These are phyloP conservation scores for Yasuhikotakia modesta DNA, from an alignment of 2,797 vertebrate genomes.

Conservation along the genomic window DNA sequence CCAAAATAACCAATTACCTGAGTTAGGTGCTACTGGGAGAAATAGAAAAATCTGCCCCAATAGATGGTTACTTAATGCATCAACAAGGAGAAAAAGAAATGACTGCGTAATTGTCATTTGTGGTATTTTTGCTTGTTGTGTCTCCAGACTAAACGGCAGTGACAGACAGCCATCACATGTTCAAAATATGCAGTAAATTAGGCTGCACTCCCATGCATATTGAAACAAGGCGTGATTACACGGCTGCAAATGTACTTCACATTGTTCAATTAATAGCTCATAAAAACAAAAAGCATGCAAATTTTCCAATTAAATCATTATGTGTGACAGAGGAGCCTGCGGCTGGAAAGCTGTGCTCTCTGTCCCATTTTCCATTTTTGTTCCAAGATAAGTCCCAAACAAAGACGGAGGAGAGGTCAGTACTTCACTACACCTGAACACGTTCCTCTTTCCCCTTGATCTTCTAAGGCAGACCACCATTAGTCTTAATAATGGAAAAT, in stretches of 20 bases:
- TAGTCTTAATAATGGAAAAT: conserved; percentile 99
- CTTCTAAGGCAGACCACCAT: conserved; percentile 99
- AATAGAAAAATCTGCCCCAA: conserved; percentile 68
- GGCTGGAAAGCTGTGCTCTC: conserved; percentile 82
- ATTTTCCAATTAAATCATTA: conserved; percentile 91
- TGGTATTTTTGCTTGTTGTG: conserved; percentile 52
- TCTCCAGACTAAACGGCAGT: conserved; percentile 56
- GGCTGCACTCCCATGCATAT: conserved; percentile 66
- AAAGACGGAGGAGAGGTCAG: conserved; percentile 99
- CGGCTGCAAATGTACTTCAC: conserved; percentile 84
- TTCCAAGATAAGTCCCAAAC: conserved; percentile 98
- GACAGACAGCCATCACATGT: conserved; percentile 58
- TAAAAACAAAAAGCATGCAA: conserved; percentile 92
- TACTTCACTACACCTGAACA: conserved; percentile 99
- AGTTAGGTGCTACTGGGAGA: conserved; percentile 60
- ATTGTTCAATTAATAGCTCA: conserved; percentile 87
- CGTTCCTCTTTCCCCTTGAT: conserved; percentile 96
- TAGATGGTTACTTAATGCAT: conserved; percentile 81
- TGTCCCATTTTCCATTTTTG: conserved; percentile 84
- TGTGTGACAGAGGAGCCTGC: conserved; percentile 83
- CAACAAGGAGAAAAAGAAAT: conserved; percentile 74
- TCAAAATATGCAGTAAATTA: conserved; percentile 63
- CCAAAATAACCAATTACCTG: conserved; percentile 83
- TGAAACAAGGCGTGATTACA: conserved; percentile 86
- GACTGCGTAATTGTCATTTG: conserved; percentile 58